Evolutionary conservation across 1,140 invertebrate species (phyloP), one percentile per base, ranked within the genome.

Genomic region (Drosophila erecta): DNA sequence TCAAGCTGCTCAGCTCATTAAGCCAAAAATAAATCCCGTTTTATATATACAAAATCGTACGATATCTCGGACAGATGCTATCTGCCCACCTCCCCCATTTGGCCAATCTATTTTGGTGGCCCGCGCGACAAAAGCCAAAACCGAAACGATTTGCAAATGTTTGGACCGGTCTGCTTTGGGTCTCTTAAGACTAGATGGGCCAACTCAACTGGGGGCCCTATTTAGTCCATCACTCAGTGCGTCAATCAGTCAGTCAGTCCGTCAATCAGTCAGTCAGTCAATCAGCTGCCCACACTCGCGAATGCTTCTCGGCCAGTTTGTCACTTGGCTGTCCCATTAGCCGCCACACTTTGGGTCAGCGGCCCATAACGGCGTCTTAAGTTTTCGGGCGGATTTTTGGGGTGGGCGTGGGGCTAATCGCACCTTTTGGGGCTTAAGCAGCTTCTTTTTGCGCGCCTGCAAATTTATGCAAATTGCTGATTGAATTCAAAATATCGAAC

Each of bases 21-120:
- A n/a, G 43, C 64, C 46, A 60, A 44, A 71, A 60, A 64, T 70
- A 58, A 50, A 61, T 57, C 54, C 35, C 49, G 83, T 78, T 86
- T 86, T 86, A 86, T 87, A 81, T 86, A 86, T 64, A 86, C 79
- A 86, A 86, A 89, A 86, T 86, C 83, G 83, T 86, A 86, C 83
- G 83, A 86, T 86, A 62, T 86, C 74, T 64, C 70, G 78, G 74
- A 60, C 75, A 65, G 74, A 76, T 69, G 72, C 72, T 37, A 67
- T 76, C 22, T 38, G 49, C 22, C 50, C 51, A 41, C 57, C 53
- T 44, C 71, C 60, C 54, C 37, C 44, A n/a, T 74, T 64, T 53
- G 47, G 46, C 64, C 65, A 77, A 75, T 81, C 79, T 79, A 89
- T 83, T 86, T 87, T 87, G 56, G 79, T 75, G 74, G 65, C 35